Evolutionary conservation across 2,797 vertebrate species (phyloP).

Genomic region (Pangasius mekongensis): DNA sequence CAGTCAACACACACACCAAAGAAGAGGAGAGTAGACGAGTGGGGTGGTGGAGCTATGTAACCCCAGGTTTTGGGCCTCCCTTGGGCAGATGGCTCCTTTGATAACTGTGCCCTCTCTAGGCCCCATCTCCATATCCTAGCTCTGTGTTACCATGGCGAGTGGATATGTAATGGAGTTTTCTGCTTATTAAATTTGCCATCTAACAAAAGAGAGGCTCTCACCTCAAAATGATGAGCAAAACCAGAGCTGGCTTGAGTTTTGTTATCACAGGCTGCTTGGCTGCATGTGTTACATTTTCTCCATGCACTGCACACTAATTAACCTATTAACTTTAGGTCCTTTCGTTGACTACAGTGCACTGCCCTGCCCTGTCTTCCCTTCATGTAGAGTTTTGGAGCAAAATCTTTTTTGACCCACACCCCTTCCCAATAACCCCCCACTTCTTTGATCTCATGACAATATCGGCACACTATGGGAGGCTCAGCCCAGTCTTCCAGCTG

Average conservation of each 20-base stretch:
- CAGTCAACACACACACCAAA: not conserved
- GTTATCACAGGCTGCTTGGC: slow-evolving; percentile 78
- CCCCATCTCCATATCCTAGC: slow-evolving; percentile 66
- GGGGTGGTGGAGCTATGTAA: slow-evolving; percentile 67
- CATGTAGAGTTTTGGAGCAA: not conserved
- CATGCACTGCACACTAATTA: slow-evolving; percentile 62
- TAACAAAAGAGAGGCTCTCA: slow-evolving; percentile 78
- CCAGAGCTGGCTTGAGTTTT: slow-evolving; percentile 62
- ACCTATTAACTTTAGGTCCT: slow-evolving; percentile 77
- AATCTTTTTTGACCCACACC: slow-evolving; percentile 11
- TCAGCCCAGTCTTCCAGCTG: slow-evolving; percentile 75
- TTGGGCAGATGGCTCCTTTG: slow-evolving; percentile 83
- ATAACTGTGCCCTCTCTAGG: slow-evolving; percentile 78
- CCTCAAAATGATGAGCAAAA: slow-evolving; percentile 69
- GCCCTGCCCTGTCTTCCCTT: not conserved
- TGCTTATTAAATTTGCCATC: slow-evolving; percentile 83
- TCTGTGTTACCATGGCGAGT: slow-evolving; percentile 81
- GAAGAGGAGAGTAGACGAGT: slow-evolving; percentile 24
- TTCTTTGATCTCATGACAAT: slow-evolving; percentile 46
- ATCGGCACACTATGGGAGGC: slow-evolving; percentile 64
- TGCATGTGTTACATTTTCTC: slow-evolving; percentile 63
- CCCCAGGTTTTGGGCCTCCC: slow-evolving; percentile 76
- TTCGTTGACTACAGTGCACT: not conserved
- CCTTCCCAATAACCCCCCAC: slow-evolving; percentile 15
- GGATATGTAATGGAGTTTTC: slow-evolving; percentile 77